phyloP scores from a whole-genome alignment of 2,113 vertebrate species.

The Cyprinodon tularosa region DNA sequence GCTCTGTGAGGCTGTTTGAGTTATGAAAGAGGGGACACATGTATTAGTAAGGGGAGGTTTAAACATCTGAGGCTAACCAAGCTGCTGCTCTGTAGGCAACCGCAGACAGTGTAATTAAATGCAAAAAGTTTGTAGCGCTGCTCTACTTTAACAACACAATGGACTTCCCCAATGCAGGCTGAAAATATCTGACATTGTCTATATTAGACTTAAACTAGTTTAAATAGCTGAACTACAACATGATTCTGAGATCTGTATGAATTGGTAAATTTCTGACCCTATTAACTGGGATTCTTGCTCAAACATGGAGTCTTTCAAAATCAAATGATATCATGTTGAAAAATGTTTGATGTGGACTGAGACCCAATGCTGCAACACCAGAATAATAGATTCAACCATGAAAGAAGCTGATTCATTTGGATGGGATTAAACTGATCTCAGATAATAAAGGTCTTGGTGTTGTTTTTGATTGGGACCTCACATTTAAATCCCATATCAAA shows the following conservation, averaged over 20 bases:
- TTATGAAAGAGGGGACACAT: conserved; percentile 14
- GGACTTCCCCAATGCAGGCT: not conserved
- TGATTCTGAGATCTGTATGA: not conserved
- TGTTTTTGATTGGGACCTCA: too few relatives aligned
- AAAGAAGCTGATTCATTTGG: too few relatives aligned
- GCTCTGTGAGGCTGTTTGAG: conserved; percentile 15
- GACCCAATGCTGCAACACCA: not conserved
- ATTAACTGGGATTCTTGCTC: too few relatives aligned
- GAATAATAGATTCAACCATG: not conserved
- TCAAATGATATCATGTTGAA: not conserved
- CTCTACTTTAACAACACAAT: not conserved
- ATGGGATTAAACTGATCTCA: too few relatives aligned
- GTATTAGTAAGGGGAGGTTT: conserved; percentile 16
- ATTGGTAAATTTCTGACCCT: not conserved
- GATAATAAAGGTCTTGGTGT: too few relatives aligned
- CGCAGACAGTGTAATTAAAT: conserved; percentile 25
- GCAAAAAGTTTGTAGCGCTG: conserved; percentile 1
- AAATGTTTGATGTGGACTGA: not conserved
- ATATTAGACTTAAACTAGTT: not conserved
- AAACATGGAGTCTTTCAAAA: too few relatives aligned
- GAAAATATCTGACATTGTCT: not conserved
- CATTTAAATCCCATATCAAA: too few relatives aligned
- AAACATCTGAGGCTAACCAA: conserved; percentile 22
- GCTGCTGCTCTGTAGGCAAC: not conserved
- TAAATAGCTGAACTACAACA: too few relatives aligned